Evolutionary conservation across 2,888 invertebrate species (phyloP).

Genomic region (Bombyx huttoni): DNA sequence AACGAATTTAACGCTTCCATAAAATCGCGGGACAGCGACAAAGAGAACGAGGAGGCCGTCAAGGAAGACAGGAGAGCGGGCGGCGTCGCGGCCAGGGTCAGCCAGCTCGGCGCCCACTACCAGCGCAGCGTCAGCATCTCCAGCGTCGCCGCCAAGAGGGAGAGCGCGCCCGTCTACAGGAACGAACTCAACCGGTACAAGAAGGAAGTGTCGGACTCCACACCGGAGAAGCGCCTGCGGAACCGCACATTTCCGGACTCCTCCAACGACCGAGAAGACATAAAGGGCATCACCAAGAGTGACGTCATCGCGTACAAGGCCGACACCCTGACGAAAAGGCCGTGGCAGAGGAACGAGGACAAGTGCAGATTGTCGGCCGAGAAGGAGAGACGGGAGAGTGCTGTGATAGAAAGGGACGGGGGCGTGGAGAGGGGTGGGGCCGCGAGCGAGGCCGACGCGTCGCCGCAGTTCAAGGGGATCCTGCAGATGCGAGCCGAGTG

Average conservation of each 20-base stretch:
- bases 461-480: constrained; percentile 78
- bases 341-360: constrained; percentile 56
- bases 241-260: constrained; percentile 67
- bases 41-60: constrained; percentile 74
- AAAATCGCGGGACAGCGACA: constrained; percentile 79
- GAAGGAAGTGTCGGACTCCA: constrained; percentile 65
- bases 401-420: constrained; percentile 56
- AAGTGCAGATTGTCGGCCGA: constrained; percentile 42
- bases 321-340: constrained; percentile 54
- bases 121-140: constrained; percentile 59
- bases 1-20: constrained; percentile 67
- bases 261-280: constrained; percentile 59
- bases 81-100: constrained; percentile 54
- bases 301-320: constrained; percentile 57
- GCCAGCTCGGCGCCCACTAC: constrained; percentile 58
- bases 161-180: constrained; percentile 52
- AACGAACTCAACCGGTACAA: constrained; percentile 63
- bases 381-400: constrained; percentile 48
- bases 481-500: constrained; percentile 83
- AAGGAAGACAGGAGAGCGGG: constrained; percentile 47
- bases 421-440: constrained; percentile 37
- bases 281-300: constrained; percentile 50
- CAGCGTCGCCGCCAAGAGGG: constrained; percentile 51
- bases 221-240: constrained; percentile 60
- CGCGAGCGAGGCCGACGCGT: constrained; percentile 46